phyloP scores from a whole-genome alignment of 2,797 vertebrate genomes.

The Thaleichthys pacificus region DNA sequence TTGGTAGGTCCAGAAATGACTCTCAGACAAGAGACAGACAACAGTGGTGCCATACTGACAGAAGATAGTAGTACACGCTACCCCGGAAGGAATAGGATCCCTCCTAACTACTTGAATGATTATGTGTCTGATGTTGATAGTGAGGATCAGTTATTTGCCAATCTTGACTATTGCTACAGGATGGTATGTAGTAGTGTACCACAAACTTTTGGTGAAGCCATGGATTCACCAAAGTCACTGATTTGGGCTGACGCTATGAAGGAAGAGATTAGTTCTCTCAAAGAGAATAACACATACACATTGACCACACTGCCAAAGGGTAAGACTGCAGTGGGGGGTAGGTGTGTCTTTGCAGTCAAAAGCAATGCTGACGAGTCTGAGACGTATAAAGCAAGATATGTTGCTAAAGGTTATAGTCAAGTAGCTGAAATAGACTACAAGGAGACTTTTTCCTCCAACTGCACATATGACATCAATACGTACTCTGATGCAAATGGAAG shows the following conservation, averaged over 20 bases:
- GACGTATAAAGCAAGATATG: conserved; percentile 27
- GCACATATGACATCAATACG: conserved; percentile 22
- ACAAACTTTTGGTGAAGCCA: background rate
- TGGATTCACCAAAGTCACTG: background rate
- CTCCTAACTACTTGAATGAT: background rate
- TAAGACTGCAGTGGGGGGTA: conserved; percentile 4
- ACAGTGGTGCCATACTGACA: background rate
- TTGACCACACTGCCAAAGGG: conserved; percentile 15
- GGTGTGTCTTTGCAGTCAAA: conserved; percentile 27
- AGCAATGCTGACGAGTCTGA: conserved; percentile 11
- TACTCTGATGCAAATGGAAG: conserved; percentile 15
- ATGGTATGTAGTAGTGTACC: background rate
- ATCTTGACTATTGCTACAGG: background rate
- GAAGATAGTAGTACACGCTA: background rate
- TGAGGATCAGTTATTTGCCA: background rate
- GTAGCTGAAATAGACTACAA: too few species aligned
- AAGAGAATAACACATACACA: conserved; percentile 22
- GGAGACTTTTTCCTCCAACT: conserved; percentile 15
- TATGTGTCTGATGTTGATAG: background rate
- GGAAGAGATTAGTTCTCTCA: conserved; percentile 15
- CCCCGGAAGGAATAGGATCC: background rate
- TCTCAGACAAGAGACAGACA: conserved; percentile 31
- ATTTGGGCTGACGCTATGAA: background rate
- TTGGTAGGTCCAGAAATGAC: too few species aligned
- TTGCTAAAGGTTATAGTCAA: conserved; percentile 15